phyloP scores from a whole-genome alignment of 2,797 vertebrate genomes.

The Chrysocyon brachyurus region DNA sequence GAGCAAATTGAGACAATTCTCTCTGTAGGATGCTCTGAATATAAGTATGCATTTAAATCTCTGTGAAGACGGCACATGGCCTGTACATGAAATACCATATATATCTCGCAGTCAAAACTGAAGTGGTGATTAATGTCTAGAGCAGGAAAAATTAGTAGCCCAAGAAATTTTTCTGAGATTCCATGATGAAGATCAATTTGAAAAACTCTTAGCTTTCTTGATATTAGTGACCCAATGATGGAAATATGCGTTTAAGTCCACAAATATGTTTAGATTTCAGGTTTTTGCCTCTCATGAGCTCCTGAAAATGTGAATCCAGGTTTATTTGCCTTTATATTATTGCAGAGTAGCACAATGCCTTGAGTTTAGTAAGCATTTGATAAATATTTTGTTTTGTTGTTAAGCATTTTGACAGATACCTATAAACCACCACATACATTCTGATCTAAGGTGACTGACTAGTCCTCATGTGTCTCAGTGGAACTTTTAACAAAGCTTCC shows the following conservation, averaged over 20 bases:
- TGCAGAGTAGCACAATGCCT: background rate
- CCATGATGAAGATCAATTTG: background rate
- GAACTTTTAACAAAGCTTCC: background rate
- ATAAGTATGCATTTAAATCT: background rate
- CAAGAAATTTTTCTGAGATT: slow-evolving; percentile 10
- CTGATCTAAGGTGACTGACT: background rate
- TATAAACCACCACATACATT: background rate
- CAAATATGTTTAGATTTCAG: background rate
- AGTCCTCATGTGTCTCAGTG: background rate
- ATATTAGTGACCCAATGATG: background rate
- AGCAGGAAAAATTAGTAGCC: background rate
- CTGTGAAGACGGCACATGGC: background rate
- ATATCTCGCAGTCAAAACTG: background rate
- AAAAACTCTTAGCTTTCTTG: background rate
- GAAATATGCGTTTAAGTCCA: slow-evolving; percentile 1
- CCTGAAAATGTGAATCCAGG: background rate
- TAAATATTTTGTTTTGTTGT: background rate
- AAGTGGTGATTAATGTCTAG: slow-evolving; percentile 12
- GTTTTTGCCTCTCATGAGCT: slow-evolving; percentile 32
- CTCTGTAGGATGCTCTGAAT: background rate
- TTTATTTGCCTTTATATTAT: background rate
- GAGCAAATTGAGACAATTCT: background rate
- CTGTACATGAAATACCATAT: background rate
- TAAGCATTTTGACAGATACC: slow-evolving; percentile 23
- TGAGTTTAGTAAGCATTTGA: background rate